Evolutionary conservation across 2,888 invertebrate genomes (phyloP).

Genomic region (Panopea generosa): DNA sequence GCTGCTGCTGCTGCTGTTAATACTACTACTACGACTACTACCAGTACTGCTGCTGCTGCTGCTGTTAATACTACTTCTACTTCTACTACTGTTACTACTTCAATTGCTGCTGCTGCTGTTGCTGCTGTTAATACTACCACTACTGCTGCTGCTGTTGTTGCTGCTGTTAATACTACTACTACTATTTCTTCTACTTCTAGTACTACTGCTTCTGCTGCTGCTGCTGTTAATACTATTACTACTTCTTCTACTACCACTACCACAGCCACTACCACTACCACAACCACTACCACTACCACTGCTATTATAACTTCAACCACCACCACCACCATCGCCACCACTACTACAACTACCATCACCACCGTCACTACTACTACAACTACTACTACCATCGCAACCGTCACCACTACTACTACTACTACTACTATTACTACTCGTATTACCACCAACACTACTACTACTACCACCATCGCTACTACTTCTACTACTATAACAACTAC

Average conservation of each 20-base stretch:
- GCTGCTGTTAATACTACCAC: too few species aligned
- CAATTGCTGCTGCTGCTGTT: too few species aligned
- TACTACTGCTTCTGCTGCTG: too few species aligned
- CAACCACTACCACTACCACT: conserved; percentile 2
- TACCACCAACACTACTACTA: background rate
- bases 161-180: too few species aligned
- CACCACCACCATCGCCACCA: background rate
- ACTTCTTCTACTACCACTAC: conserved; percentile 7
- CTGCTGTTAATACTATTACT: background rate
- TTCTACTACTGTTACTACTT: too few species aligned
- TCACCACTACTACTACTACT: conserved; percentile 7
- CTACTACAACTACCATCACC: conserved; percentile 4
- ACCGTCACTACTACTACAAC: conserved; percentile 2
- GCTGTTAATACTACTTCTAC: too few species aligned
- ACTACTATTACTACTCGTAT: background rate
- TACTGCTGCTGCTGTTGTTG: too few species aligned
- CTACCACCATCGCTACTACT: background rate
- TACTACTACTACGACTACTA: too few species aligned
- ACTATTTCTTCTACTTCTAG: too few species aligned
- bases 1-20: too few species aligned
- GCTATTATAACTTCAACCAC: background rate
- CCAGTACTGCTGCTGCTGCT: too few species aligned
- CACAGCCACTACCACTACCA: background rate
- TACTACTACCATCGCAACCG: background rate
- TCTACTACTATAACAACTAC: too few species aligned